phyloP scores from a whole-genome alignment of 2,797 vertebrate species.

The Malurus splendens region DNA sequence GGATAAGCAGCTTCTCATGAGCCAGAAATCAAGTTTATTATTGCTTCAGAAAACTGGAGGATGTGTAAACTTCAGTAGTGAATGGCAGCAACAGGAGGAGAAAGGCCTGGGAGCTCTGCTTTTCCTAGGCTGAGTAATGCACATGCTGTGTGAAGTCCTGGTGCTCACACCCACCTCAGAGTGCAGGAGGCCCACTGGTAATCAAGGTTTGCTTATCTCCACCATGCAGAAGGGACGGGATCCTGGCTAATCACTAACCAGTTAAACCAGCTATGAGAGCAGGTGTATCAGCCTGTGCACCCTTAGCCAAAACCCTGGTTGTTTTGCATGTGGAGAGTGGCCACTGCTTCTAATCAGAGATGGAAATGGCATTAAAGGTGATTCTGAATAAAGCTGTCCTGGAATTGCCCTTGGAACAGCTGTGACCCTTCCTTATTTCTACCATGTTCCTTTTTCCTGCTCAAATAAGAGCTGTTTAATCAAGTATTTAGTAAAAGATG shows the following conservation, averaged over 20 bases:
- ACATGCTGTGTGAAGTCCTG: not conserved
- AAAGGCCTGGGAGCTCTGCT: not conserved
- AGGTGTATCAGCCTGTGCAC: not conserved
- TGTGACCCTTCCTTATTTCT: not conserved
- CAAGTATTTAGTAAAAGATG: not conserved
- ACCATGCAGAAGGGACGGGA: not conserved
- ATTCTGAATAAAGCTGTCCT: not conserved
- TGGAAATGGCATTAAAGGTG: not conserved
- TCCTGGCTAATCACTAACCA: not conserved
- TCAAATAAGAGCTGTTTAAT: not conserved
- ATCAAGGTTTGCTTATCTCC: not conserved
- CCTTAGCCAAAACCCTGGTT: not conserved
- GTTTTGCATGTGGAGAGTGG: fast-evolving
- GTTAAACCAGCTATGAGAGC: not conserved
- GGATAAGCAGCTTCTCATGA: not conserved
- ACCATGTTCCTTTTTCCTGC: not conserved
- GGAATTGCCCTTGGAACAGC: not conserved
- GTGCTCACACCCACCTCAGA: not conserved
- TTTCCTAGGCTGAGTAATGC: fast-evolving
- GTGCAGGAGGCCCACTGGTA: not conserved
- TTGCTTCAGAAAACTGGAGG: not conserved
- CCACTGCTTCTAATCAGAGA: not conserved
- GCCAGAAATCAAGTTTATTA: not conserved
- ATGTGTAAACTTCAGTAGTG: not conserved
- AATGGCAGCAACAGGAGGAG: not conserved